A percentile compares a stretch with the other conserved stretches of the same genome.
Conservation (phyloP, 2,888 invertebrate genomes). For the Sinodicranocentrus sp. region DNA sequence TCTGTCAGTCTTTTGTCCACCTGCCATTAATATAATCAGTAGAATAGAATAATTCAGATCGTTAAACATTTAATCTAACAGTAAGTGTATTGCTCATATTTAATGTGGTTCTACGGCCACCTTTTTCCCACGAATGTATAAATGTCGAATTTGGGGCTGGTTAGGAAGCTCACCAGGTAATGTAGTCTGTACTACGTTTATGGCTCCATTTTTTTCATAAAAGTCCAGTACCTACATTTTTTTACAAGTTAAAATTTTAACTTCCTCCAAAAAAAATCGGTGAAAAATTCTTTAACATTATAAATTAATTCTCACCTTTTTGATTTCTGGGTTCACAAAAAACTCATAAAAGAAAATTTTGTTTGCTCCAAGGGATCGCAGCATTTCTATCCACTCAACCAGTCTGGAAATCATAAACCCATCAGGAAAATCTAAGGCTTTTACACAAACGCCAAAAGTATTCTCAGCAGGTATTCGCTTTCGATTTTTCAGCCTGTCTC, state of each 20-base stretch:
- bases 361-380: constrained; percentile 79
- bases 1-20: constrained; percentile 79
- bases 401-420: constrained; percentile 78
- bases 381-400: constrained; percentile 80
- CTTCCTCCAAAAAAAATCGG: too few species aligned
- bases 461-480: constrained; percentile 69
- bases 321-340: constrained; percentile 78
- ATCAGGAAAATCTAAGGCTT: constrained; percentile 79
- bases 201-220: constrained; percentile 76
- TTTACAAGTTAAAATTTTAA: too few species aligned
- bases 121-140: constrained; percentile 78
- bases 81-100: too few species aligned
- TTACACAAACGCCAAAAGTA: constrained; percentile 79
- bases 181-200: constrained; percentile 77
- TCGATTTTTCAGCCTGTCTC: constrained; percentile 76
- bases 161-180: constrained; percentile 79
- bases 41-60: neutral
- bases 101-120: too few species aligned
- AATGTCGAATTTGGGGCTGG: constrained; percentile 77
- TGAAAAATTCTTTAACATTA: too few species aligned
- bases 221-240: constrained; percentile 74
- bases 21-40: too few species aligned
- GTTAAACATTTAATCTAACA: too few species aligned
- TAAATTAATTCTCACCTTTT: constrained; percentile 78
- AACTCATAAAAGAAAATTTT: constrained; percentile 79